A percentile compares a stretch with the other conserved stretches of the same genome.
Conservation (phyloP, 1,140 invertebrate genomes). For the Zeugodacus cucurbitae region DNA sequence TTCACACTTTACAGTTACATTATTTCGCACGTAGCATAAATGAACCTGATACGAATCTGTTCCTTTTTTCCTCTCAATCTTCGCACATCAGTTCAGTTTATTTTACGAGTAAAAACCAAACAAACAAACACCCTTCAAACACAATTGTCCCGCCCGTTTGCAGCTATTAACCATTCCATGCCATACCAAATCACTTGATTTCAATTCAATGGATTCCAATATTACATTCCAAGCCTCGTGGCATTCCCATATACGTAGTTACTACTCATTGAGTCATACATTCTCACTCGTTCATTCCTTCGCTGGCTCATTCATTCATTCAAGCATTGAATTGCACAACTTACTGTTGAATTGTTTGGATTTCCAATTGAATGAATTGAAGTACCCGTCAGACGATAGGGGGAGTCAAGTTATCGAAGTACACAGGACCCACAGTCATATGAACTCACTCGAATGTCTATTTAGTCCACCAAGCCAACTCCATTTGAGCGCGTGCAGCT, state of each 20-base stretch:
- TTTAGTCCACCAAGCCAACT: too few relatives aligned
- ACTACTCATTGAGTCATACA: background rate
- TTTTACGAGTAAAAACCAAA: background rate
- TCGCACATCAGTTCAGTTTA: background rate
- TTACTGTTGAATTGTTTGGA: background rate
- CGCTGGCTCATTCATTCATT: too few relatives aligned
- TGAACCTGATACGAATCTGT: background rate
- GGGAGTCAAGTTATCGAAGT: too few relatives aligned
- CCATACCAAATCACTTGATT: background rate
- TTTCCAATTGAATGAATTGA: conserved; percentile 1
- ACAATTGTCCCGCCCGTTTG: background rate
- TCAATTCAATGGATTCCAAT: background rate
- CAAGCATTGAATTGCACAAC: background rate
- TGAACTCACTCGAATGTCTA: too few relatives aligned
- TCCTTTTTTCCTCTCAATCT: background rate
- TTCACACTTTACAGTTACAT: too few relatives aligned
- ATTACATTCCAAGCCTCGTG: background rate
- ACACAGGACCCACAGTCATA: too few relatives aligned
- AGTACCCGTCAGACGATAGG: background rate
- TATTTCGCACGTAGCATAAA: background rate
- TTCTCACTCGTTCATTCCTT: background rate
- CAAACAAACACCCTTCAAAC: background rate
- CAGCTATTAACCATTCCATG: background rate
- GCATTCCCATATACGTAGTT: background rate
- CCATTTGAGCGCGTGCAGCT: too few relatives aligned